These are phyloP conservation scores for Lophius piscatorius DNA, from an alignment of 2,113 vertebrate genomes.

Conservation along the genomic window DNA sequence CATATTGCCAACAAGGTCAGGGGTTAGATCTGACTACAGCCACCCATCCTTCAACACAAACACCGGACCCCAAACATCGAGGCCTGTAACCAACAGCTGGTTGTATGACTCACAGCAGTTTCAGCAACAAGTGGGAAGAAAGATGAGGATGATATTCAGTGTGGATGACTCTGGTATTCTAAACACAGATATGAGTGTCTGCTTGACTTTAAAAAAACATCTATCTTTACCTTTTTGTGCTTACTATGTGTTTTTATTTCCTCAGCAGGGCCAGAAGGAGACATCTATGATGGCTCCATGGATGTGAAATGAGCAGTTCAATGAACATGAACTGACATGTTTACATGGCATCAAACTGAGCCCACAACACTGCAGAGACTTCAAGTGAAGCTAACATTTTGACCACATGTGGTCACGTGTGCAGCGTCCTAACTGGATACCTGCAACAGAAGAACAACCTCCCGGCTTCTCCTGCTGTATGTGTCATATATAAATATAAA, in stretches of 20 bases:
- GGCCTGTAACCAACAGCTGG: no score
- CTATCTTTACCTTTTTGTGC: neutral
- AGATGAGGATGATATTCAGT: no score
- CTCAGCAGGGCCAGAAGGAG: slow-evolving; percentile 86
- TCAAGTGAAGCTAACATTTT: neutral
- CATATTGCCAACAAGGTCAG: no score
- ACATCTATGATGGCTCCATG: slow-evolving; percentile 79
- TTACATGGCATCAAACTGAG: neutral
- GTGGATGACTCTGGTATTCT: no score
- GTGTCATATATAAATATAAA: no score
- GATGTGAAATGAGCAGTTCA: slow-evolving; percentile 74
- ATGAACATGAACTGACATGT: neutral
- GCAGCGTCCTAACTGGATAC: neutral
- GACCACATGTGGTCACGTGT: neutral
- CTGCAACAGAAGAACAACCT: slow-evolving; percentile 2
- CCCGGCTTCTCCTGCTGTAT: neutral
- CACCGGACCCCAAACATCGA: no score
- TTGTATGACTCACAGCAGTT: no score
- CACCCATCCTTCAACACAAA: no score
- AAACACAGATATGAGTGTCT: no score
- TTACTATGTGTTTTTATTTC: slow-evolving; percentile 21
- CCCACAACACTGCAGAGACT: neutral
- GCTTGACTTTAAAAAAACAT: no score
- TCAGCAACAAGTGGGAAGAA: no score
- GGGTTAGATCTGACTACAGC: no score